Evolutionary conservation across 2,113 vertebrate species (phyloP).

Genomic region (Platichthys flesus): DNA sequence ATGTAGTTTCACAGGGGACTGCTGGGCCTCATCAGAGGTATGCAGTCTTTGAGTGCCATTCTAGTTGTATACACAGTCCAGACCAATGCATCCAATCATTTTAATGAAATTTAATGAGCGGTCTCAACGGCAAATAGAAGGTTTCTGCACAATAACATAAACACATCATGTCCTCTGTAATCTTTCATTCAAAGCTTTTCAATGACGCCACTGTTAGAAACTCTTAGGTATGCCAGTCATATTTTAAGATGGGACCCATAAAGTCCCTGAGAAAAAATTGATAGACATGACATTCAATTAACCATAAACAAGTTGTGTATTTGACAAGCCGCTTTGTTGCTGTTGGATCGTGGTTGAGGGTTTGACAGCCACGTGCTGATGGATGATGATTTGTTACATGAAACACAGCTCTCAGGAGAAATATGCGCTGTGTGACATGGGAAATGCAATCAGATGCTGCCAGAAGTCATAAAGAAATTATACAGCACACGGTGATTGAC

Average conservation of each 20-base stretch:
- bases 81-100: slow-evolving; percentile 26
- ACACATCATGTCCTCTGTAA: slow-evolving; percentile 18
- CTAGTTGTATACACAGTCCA: slow-evolving; percentile 38
- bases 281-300: slow-evolving; percentile 60
- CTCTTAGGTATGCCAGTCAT: slow-evolving; percentile 8
- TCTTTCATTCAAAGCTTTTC: slow-evolving; percentile 26
- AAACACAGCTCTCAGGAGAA: slow-evolving; percentile 50
- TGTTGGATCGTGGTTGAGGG: slow-evolving; percentile 61
- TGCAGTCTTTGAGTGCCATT: slow-evolving; percentile 3
- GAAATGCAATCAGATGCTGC: slow-evolving; percentile 64
- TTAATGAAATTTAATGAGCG: slow-evolving; percentile 64
- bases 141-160: slow-evolving; percentile 33
- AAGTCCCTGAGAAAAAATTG: slow-evolving; percentile 65
- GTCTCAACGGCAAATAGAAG: slow-evolving; percentile 29
- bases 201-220: slow-evolving; percentile 41
- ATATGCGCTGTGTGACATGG: slow-evolving; percentile 59
- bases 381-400: slow-evolving; percentile 61
- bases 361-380: slow-evolving; percentile 63
- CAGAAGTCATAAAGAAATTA: slow-evolving; percentile 56
- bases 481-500: slow-evolving; percentile 34
- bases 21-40: too few relatives aligned
- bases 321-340: slow-evolving; percentile 65
- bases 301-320: slow-evolving; percentile 53
- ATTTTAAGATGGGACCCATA: slow-evolving; percentile 4
- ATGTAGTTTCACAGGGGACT: too few relatives aligned